Percentiles rank a stretch among this genome's conserved stretches.
These are phyloP conservation scores for Percopsis transmontana DNA, from an alignment of 2,113 vertebrate genomes.

Conservation along the genomic window DNA sequence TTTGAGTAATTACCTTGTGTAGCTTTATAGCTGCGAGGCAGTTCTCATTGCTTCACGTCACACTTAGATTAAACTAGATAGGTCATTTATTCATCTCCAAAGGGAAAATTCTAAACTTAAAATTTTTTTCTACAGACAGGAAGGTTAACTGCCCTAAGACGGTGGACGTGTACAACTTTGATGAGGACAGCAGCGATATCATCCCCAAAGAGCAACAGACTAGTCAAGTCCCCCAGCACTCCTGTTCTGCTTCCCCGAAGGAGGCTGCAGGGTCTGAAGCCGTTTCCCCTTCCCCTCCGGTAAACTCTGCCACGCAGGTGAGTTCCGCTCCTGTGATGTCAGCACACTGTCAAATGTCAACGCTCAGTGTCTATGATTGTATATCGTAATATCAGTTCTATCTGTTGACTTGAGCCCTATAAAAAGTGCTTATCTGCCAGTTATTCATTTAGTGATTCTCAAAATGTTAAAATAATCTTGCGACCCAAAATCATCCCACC, in stretches of 20 bases:
- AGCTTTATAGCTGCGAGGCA: too few relatives aligned
- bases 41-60: background rate
- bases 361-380: background rate
- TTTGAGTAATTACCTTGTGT: too few relatives aligned
- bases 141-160: slow-evolving; percentile 80
- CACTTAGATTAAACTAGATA: too few relatives aligned
- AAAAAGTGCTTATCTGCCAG: background rate
- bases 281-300: slow-evolving; percentile 64
- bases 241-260: slow-evolving; percentile 81
- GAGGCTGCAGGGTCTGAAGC: slow-evolving; percentile 81
- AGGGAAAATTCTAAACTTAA: background rate
- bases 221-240: slow-evolving; percentile 86
- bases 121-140: slow-evolving; percentile 68
- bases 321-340: background rate
- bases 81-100: too few relatives aligned
- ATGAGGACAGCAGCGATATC: slow-evolving; percentile 93
- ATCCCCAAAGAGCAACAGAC: slow-evolving; percentile 87
- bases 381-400: background rate
- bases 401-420: background rate
- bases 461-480: background rate
- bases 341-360: background rate
- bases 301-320: slow-evolving; percentile 53
- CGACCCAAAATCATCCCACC: too few relatives aligned
- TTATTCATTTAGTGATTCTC: background rate
- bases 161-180: slow-evolving; percentile 82